These are phyloP conservation scores for Cryptotermes secundus DNA, from an alignment of 1,140 invertebrate species.

Conservation along the genomic window DNA sequence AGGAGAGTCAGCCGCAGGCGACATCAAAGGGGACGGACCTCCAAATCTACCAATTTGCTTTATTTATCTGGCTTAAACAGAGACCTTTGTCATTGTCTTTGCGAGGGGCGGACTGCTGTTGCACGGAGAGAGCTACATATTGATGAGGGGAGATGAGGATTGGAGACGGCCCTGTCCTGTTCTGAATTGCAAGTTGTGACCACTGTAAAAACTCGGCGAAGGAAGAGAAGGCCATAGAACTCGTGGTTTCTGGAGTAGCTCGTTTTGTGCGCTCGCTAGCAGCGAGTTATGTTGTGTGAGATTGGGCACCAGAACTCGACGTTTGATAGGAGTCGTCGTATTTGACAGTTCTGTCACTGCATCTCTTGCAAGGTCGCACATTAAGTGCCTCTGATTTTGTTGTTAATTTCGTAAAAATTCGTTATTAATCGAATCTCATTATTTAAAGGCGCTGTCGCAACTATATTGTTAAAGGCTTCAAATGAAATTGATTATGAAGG, in stretches of 20 bases:
- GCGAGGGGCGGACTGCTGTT: background rate
- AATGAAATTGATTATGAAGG: too few relatives aligned
- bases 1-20: background rate
- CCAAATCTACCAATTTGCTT: slow-evolving; percentile 26
- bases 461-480: too few relatives aligned
- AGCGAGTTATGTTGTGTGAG: too few relatives aligned
- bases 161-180: background rate
- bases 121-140: slow-evolving; percentile 21
- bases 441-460: too few relatives aligned
- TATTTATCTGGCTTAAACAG: slow-evolving; percentile 24
- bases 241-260: background rate
- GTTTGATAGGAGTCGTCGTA: too few relatives aligned
- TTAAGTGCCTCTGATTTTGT: too few relatives aligned
- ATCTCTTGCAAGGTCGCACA: too few relatives aligned
- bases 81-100: background rate
- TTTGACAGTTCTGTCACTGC: too few relatives aligned
- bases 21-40: slow-evolving; percentile 28
- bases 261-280: too few relatives aligned
- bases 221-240: background rate
- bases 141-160: slow-evolving; percentile 19
- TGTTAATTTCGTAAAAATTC: too few relatives aligned
- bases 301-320: too few relatives aligned
- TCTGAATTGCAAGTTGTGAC: slow-evolving; percentile 15
- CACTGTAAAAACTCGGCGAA: background rate
- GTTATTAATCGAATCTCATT: too few relatives aligned